phyloP scores from a whole-genome alignment of 2,888 invertebrate genomes.

The Ecdyonurus torrentis region DNA sequence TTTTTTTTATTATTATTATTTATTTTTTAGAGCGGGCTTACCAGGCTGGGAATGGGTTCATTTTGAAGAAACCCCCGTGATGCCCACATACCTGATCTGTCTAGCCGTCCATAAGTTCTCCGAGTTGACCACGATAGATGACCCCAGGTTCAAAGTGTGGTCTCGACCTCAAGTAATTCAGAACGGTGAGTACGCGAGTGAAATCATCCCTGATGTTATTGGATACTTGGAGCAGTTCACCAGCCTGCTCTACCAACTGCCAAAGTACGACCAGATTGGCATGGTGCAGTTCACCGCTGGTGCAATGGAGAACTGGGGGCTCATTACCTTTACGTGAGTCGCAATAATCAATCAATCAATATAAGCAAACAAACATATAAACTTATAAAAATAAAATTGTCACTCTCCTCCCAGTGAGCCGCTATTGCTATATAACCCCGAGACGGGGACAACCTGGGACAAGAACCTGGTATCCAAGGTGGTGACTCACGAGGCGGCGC shows the following conservation, averaged over 20 bases:
- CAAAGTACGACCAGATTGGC: slow-evolving; percentile 85
- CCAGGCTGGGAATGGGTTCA: neutral
- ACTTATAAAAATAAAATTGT: neutral
- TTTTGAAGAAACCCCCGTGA: neutral
- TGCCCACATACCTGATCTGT: neutral
- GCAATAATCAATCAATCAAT: neutral
- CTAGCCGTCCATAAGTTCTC: neutral
- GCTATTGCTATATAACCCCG: neutral
- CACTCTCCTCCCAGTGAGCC: neutral
- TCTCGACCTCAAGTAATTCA: neutral
- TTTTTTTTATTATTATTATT: neutral
- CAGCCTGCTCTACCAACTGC: slow-evolving; percentile 51
- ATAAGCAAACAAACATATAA: neutral
- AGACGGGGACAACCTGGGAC: neutral
- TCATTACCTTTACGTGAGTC: slow-evolving; percentile 54
- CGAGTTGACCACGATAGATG: neutral
- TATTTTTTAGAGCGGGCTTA: neutral
- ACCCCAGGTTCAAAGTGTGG: neutral
- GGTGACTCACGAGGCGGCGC: neutral
- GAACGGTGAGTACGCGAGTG: neutral
- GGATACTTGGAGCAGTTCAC: slow-evolving; percentile 32
- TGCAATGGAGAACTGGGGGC: slow-evolving; percentile 75
- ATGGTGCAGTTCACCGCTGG: slow-evolving; percentile 78
- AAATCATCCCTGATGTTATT: neutral
- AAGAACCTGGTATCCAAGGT: neutral